Percentiles rank a stretch among this genome's conserved stretches.
These are phyloP conservation scores for Tauraco hartlaubi DNA, from an alignment of 2,797 vertebrate species.

Conservation along the genomic window DNA sequence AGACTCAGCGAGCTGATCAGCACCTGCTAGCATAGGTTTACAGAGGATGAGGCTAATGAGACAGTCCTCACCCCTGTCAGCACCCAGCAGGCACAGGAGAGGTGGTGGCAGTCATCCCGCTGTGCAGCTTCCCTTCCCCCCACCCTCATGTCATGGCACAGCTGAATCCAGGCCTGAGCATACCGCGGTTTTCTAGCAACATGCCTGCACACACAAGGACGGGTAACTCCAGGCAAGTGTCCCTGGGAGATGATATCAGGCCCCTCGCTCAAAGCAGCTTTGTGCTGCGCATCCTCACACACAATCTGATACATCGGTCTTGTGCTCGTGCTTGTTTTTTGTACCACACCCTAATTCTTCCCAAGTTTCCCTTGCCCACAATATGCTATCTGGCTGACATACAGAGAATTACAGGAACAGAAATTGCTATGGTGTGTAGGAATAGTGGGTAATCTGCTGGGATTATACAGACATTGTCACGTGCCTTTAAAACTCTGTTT, in stretches of 20 bases:
- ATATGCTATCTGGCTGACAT: background rate
- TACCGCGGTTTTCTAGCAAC: background rate
- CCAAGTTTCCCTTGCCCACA: background rate
- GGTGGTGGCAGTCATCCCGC: background rate
- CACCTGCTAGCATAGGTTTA: background rate
- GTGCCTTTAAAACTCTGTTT: conserved; percentile 3
- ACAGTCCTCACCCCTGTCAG: background rate
- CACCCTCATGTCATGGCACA: background rate
- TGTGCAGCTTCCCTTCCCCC: background rate
- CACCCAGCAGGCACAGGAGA: background rate
- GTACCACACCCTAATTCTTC: background rate
- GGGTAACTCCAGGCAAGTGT: background rate
- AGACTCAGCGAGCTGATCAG: background rate
- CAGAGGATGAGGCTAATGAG: background rate
- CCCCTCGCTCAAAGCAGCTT: background rate
- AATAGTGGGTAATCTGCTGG: background rate
- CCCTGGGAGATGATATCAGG: background rate
- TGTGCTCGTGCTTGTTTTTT: background rate
- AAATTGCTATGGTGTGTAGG: background rate
- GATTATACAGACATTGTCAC: conserved; percentile 5
- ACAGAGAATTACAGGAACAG: background rate
- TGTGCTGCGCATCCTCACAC: background rate
- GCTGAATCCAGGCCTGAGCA: background rate
- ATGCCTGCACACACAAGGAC: background rate
- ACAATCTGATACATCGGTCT: background rate